Conservation (phyloP, 2,797 vertebrate species). For the Apogon talboti region DNA sequence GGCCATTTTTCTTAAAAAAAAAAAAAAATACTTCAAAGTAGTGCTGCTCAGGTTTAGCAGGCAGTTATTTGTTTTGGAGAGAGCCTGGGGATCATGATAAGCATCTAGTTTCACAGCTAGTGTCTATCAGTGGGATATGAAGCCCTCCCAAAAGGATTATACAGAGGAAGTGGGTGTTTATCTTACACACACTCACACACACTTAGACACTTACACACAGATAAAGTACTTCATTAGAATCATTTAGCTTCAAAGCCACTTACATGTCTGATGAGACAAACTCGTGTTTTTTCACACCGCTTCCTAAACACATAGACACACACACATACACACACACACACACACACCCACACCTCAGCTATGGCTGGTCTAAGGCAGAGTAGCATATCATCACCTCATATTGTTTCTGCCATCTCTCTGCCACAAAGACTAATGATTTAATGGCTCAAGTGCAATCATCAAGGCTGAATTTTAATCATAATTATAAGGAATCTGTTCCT, state of each 20-base stretch:
- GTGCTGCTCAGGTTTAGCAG: slow-evolving; percentile 34
- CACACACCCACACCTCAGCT: slow-evolving; percentile 7
- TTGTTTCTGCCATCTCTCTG: slow-evolving; percentile 52
- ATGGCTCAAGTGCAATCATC: slow-evolving; percentile 54
- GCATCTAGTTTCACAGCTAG: slow-evolving; percentile 76
- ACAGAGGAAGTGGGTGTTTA: slow-evolving; percentile 80
- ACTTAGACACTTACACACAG: slow-evolving; percentile 15
- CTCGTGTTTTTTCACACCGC: slow-evolving; percentile 30
- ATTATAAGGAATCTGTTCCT: slow-evolving; percentile 17
- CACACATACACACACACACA: neutral
- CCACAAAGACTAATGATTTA: slow-evolving; percentile 68
- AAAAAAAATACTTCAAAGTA: slow-evolving; percentile 11
- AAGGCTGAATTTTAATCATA: slow-evolving; percentile 56
- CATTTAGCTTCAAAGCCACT: slow-evolving; percentile 58
- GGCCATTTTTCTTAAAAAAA: slow-evolving; percentile 12
- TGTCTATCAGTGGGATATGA: slow-evolving; percentile 76
- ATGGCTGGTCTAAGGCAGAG: slow-evolving; percentile 35
- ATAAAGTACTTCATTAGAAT: slow-evolving; percentile 66
- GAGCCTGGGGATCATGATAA: slow-evolving; percentile 68
- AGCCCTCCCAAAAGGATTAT: slow-evolving; percentile 72
- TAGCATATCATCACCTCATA: slow-evolving; percentile 52
- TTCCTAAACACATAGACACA: slow-evolving; percentile 3
- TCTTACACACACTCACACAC: slow-evolving; percentile 41
- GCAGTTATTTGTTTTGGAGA: slow-evolving; percentile 67
- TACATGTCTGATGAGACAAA: slow-evolving; percentile 53